A percentile compares a stretch with the other conserved stretches of the same genome.
phyloP scores from a whole-genome alignment of 2,797 vertebrate species.

The Bradypus variegatus region DNA sequence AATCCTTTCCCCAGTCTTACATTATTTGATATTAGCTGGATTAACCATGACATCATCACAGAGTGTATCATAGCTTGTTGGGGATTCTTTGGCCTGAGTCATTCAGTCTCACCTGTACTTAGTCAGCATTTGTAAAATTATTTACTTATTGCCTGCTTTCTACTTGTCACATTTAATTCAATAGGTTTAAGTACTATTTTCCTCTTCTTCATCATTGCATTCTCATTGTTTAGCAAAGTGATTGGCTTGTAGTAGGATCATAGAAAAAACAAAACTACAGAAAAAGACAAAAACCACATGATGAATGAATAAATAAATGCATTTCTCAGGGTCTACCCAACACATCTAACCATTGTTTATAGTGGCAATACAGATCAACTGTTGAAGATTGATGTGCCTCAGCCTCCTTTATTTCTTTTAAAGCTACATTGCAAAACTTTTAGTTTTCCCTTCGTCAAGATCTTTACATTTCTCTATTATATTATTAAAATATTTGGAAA shows the following conservation, averaged over 20 bases:
- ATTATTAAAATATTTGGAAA: background rate
- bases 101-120: background rate
- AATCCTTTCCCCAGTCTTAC: background rate
- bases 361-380: background rate
- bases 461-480: background rate
- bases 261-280: background rate
- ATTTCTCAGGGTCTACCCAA: background rate
- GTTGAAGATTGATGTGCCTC: background rate
- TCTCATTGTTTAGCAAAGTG: background rate
- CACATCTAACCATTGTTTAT: background rate
- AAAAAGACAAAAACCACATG: no score
- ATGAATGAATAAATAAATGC: background rate
- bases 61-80: background rate
- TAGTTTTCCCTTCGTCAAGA: background rate
- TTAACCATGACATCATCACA: background rate
- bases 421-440: background rate
- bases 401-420: background rate
- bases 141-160: background rate
- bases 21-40: background rate
- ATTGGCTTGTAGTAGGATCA: background rate
- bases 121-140: background rate
- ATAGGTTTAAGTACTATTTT: background rate
- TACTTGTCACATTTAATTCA: background rate
- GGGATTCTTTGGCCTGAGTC: background rate
- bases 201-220: background rate